Conservation (phyloP, 2,113 vertebrate genomes). For the Condylura cristata region DNA sequence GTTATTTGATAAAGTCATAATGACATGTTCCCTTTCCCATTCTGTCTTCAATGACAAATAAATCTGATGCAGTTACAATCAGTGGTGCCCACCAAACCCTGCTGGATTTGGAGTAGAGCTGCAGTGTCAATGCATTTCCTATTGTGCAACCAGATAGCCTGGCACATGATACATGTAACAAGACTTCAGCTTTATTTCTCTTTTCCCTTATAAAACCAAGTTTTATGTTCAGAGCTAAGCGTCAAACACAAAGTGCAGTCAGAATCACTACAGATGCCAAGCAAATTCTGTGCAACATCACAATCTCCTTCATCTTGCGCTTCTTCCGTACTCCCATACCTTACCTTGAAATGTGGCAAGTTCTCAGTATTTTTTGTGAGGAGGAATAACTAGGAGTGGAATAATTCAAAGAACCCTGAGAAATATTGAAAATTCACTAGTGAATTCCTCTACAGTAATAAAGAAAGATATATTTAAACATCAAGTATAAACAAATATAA, state of each 20-base stretch:
- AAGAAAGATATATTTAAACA: neutral
- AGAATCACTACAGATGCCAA: neutral
- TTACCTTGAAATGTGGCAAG: neutral
- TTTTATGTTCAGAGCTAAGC: neutral
- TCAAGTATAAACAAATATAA: neutral
- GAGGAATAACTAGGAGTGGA: neutral
- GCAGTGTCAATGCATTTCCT: neutral
- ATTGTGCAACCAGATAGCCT: neutral
- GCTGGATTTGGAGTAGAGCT: fast-evolving
- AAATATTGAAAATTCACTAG: neutral
- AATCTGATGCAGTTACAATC: neutral
- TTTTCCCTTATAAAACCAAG: neutral
- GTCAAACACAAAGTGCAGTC: neutral
- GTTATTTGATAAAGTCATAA: neutral
- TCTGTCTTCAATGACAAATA: neutral
- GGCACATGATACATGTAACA: neutral
- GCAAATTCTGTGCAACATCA: neutral
- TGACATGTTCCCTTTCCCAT: neutral
- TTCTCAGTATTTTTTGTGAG: neutral
- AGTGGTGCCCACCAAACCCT: neutral
- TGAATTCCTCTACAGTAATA: neutral
- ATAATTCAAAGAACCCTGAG: neutral
- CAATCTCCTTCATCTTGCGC: neutral
- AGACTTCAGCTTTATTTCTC: neutral
- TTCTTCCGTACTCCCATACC: neutral